phyloP scores from a whole-genome alignment of 2,797 vertebrate species.

The Staurois parvus region DNA sequence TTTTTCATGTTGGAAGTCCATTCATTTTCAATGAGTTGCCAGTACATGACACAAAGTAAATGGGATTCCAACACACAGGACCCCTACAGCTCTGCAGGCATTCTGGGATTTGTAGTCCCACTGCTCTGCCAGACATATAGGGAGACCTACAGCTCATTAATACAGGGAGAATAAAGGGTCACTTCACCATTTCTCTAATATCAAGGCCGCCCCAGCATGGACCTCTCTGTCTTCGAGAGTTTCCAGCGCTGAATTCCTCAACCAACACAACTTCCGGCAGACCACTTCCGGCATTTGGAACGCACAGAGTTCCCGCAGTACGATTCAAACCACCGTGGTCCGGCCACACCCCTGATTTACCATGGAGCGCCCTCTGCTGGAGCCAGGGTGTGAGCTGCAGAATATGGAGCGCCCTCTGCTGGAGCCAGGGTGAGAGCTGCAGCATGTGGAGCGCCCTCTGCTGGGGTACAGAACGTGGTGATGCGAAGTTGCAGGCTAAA shows the following conservation, averaged over 20 bases:
- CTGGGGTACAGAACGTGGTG: too few species aligned
- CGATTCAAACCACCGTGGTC: background rate
- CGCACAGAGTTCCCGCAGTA: background rate
- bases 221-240: background rate
- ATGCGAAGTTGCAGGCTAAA: too few species aligned
- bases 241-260: background rate
- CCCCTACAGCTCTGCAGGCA: background rate
- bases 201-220: background rate
- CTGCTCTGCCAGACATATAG: too few species aligned
- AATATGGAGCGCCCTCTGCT: background rate
- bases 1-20: too few species aligned
- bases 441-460: too few species aligned
- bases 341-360: background rate
- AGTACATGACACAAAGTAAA: background rate
- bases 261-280: background rate
- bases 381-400: too few species aligned
- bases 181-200: slow-evolving; percentile 11
- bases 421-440: too few species aligned
- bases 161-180: background rate
- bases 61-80: background rate
- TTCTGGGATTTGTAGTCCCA: background rate
- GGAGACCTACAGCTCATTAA: background rate
- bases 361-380: background rate
- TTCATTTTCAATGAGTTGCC: background rate
- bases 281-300: slow-evolving; percentile 45